These are phyloP conservation scores for Portunus trituberculatus DNA, from an alignment of 1,140 invertebrate genomes.

Conservation along the genomic window DNA sequence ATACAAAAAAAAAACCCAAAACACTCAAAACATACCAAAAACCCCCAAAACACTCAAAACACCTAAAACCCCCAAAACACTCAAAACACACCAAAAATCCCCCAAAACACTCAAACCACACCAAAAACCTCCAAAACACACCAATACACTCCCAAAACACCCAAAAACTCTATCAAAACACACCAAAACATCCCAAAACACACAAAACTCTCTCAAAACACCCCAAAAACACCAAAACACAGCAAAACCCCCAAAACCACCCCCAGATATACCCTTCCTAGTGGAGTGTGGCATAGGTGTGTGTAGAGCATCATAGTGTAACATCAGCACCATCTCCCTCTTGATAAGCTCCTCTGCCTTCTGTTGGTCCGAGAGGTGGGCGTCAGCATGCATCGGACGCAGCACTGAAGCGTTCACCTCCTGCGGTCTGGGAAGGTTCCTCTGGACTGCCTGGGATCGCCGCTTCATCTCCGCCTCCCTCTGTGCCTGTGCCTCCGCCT, in stretches of 20 bases:
- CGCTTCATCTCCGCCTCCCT: conserved; percentile 87
- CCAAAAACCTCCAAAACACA: too few relatives aligned
- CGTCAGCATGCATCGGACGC: conserved; percentile 86
- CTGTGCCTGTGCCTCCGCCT: conserved; percentile 78
- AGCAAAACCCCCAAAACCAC: not conserved
- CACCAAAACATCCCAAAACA: too few relatives aligned
- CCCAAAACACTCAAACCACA: too few relatives aligned
- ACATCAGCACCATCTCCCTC: conserved; percentile 97
- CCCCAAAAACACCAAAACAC: not conserved
- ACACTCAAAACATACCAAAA: too few relatives aligned
- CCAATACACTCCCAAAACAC: too few relatives aligned
- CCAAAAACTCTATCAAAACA: too few relatives aligned
- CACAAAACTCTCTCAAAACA: not conserved
- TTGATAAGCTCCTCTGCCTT: conserved; percentile 97
- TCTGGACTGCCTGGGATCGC: conserved; percentile 93
- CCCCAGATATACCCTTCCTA: conserved; percentile 60
- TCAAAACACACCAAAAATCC: not conserved
- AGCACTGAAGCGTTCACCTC: conserved; percentile 93
- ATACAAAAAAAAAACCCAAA: too few relatives aligned
- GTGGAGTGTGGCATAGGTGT: conserved; percentile 78
- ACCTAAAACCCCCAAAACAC: not conserved
- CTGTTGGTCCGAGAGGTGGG: conserved; percentile 90
- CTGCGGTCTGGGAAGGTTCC: conserved; percentile 91
- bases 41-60: not conserved
- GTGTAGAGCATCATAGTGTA: conserved; percentile 91